Evolutionary conservation across 2,888 invertebrate species (phyloP).

Genomic region (Dasypolia templi): DNA sequence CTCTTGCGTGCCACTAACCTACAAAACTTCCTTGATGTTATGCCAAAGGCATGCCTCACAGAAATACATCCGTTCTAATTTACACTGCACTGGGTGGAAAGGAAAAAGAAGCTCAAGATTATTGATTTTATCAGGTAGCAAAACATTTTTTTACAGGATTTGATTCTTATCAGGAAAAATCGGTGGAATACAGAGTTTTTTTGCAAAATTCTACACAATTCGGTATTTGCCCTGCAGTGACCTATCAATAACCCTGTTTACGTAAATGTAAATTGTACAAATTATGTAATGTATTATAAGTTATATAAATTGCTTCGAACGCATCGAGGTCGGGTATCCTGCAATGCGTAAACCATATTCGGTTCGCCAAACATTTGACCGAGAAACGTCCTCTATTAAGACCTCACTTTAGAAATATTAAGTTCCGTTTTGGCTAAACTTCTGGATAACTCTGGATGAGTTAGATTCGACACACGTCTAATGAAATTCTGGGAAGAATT

Average conservation of each 20-base stretch:
- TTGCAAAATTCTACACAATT: neutral
- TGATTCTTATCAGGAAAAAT: neutral
- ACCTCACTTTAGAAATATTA: conserved; percentile 24
- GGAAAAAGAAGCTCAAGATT: too few relatives aligned
- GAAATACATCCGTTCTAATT: neutral
- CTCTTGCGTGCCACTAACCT: conserved; percentile 14
- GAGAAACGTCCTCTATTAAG: conserved; percentile 30
- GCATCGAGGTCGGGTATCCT: conserved; percentile 57
- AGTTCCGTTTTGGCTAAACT: conserved; percentile 19
- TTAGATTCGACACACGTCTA: neutral
- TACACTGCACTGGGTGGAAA: neutral
- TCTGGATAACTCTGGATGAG: neutral
- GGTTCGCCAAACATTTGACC: conserved; percentile 44
- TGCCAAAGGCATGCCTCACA: conserved; percentile 34
- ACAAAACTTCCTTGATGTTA: conserved; percentile 33
- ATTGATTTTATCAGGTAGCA: too few relatives aligned
- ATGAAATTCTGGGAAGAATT: neutral
- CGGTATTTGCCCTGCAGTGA: neutral
- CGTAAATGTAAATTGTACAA: too few relatives aligned
- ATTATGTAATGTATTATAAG: conserved; percentile 11
- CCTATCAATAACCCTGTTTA: neutral
- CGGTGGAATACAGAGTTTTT: too few relatives aligned
- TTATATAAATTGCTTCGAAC: conserved; percentile 24
- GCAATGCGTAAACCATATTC: conserved; percentile 62
- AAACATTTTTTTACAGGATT: too few relatives aligned